Evolutionary conservation across 2,888 invertebrate species (phyloP).

Genomic region (Baccha elongata): DNA sequence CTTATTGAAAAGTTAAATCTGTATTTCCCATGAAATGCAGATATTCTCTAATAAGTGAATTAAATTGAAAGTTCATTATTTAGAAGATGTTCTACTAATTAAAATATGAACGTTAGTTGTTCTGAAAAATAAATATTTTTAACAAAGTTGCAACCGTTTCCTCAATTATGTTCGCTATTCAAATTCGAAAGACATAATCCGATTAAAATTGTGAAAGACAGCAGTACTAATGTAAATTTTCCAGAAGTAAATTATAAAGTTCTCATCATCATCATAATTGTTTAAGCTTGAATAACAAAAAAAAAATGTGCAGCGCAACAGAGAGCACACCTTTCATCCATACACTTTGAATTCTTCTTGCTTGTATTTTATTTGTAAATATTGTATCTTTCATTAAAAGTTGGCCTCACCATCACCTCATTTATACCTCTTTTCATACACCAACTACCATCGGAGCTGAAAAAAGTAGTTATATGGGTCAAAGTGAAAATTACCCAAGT

Average conservation of each 20-base stretch:
- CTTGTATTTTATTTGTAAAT: background rate
- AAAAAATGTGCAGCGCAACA: background rate
- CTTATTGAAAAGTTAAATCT: too few species aligned
- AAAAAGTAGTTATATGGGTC: conserved; percentile 58
- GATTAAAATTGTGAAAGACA: conserved; percentile 42
- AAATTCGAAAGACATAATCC: conserved; percentile 40
- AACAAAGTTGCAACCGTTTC: conserved; percentile 22
- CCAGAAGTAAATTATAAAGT: conserved; percentile 38
- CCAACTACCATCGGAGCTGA: background rate
- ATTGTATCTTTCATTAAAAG: conserved; percentile 2
- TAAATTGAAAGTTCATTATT: too few species aligned
- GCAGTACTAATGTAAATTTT: conserved; percentile 44
- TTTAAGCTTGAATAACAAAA: background rate
- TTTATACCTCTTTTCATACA: background rate
- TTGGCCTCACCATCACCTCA: background rate
- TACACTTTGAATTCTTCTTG: background rate
- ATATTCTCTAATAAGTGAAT: too few species aligned
- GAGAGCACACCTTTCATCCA: background rate
- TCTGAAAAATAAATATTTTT: background rate
- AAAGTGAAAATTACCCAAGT: conserved; percentile 66
- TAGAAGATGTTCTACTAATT: too few species aligned
- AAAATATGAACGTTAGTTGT: too few species aligned
- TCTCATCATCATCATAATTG: background rate
- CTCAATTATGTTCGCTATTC: conserved; percentile 5
- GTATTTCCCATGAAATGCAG: too few species aligned